Evolutionary conservation across 2,888 invertebrate genomes (phyloP).

Genomic region (Phoronis australis): DNA sequence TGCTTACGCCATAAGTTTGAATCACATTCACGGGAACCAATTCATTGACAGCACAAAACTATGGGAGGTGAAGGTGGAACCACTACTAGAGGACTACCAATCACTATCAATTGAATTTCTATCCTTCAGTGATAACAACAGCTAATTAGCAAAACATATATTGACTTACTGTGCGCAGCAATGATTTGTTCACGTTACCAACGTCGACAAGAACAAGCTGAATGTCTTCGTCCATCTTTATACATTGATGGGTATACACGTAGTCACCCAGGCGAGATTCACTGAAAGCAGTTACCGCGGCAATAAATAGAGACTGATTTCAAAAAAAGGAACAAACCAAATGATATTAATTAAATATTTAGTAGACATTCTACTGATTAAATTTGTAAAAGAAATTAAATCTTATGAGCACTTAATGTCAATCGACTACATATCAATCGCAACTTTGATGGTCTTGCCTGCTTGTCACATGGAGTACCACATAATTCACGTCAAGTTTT

Average conservation of each 20-base stretch:
- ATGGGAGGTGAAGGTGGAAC: no score
- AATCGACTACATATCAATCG: no score
- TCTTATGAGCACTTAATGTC: no score
- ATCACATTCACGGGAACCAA: no score
- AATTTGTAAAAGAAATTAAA: background rate
- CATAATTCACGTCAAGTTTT: no score
- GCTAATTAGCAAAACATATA: background rate
- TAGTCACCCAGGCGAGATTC: constrained; percentile 81
- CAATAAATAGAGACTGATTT: no score
- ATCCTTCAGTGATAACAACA: background rate
- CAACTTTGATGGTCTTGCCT: no score
- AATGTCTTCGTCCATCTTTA: constrained; percentile 80
- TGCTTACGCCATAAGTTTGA: no score
- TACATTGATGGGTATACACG: constrained; percentile 88
- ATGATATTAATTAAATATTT: background rate
- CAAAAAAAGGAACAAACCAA: constrained; percentile 2
- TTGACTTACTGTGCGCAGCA: constrained; percentile 68
- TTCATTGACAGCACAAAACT: no score
- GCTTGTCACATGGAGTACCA: no score
- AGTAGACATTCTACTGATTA: background rate
- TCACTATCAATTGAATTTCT: background rate
- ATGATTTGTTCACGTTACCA: constrained; percentile 64
- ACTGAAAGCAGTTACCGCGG: constrained; percentile 36
- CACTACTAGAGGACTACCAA: background rate
- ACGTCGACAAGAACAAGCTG: constrained; percentile 59